These are phyloP conservation scores for Diarsia brunnea DNA, from an alignment of 2,888 invertebrate genomes.

Conservation along the genomic window DNA sequence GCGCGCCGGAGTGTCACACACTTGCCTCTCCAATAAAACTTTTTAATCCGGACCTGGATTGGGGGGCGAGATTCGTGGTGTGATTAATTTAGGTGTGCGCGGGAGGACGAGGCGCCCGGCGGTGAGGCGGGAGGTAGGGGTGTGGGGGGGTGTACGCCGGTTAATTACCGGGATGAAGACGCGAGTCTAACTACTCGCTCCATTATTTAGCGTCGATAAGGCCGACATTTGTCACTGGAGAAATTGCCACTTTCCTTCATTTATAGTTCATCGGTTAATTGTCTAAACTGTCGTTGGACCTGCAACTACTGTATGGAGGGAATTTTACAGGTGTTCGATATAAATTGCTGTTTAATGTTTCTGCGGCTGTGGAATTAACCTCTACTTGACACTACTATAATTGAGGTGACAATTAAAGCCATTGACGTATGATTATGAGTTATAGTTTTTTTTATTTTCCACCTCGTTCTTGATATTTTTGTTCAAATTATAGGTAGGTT, in stretches of 20 bases:
- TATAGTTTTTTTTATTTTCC: constrained; percentile 8
- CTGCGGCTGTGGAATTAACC: constrained; percentile 48
- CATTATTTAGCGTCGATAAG: constrained; percentile 89
- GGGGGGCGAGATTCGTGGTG: constrained; percentile 90
- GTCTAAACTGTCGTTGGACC: constrained; percentile 59
- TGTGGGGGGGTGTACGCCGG: constrained; percentile 67
- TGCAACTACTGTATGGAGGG: constrained; percentile 65
- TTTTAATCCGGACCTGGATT: constrained; percentile 89
- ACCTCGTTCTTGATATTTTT: background rate
- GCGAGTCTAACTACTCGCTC: constrained; percentile 88
- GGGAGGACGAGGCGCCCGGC: constrained; percentile 67
- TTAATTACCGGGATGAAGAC: constrained; percentile 90
- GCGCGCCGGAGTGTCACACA: constrained; percentile 86
- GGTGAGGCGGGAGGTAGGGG: constrained; percentile 61
- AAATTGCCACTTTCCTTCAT: constrained; percentile 87
- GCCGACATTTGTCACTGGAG: constrained; percentile 87
- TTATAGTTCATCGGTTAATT: constrained; percentile 87
- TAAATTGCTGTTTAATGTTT: constrained; percentile 33
- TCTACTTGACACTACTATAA: constrained; percentile 47
- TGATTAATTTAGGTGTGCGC: constrained; percentile 88
- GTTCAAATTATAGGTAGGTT: background rate
- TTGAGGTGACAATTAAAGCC: constrained; percentile 49
- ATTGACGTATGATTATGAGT: constrained; percentile 30
- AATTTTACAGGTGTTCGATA: constrained; percentile 64
- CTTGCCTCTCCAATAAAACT: constrained; percentile 89